Conservation (phyloP, 2,113 vertebrate genomes). For the Apaloderma vittatum region DNA sequence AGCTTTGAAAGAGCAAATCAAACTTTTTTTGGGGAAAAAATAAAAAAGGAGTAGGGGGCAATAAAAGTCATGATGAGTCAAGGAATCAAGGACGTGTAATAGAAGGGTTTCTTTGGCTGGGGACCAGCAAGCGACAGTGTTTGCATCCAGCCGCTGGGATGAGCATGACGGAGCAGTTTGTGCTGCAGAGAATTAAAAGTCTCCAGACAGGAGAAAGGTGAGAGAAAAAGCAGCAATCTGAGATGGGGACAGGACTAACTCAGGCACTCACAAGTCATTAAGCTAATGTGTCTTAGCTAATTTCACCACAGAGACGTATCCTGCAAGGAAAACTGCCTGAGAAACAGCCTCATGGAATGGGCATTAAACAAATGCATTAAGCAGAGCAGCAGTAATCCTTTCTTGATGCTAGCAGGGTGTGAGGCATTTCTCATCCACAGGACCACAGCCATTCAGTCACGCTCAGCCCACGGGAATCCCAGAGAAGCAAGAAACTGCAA, state of each 20-base stretch:
- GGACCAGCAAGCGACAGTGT: background rate
- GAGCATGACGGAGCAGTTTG: slow-evolving; percentile 47
- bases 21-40: background rate
- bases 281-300: slow-evolving; percentile 53
- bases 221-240: slow-evolving; percentile 1
- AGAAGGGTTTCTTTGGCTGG: slow-evolving; percentile 44
- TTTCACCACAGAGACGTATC: slow-evolving; percentile 27
- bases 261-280: slow-evolving; percentile 54
- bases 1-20: slow-evolving; percentile 31
- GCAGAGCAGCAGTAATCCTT: slow-evolving; percentile 27
- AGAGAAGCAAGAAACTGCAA: slow-evolving; percentile 57
- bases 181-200: slow-evolving; percentile 12
- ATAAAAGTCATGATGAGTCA: slow-evolving; percentile 41
- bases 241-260: background rate
- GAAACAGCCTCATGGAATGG: slow-evolving; percentile 20
- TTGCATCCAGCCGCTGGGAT: background rate
- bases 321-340: slow-evolving; percentile 50
- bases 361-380: slow-evolving; percentile 4
- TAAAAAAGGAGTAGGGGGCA: background rate
- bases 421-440: slow-evolving; percentile 51
- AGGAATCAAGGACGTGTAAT: slow-evolving; percentile 33
- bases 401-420: slow-evolving; percentile 16
- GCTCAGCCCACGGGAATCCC: slow-evolving; percentile 47
- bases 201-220: slow-evolving; percentile 30
- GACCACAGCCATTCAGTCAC: background rate